Percentiles rank a stretch among this genome's conserved stretches.
phyloP scores from a whole-genome alignment of 2,888 invertebrate species.

The Nesidiocoris tenuis region DNA sequence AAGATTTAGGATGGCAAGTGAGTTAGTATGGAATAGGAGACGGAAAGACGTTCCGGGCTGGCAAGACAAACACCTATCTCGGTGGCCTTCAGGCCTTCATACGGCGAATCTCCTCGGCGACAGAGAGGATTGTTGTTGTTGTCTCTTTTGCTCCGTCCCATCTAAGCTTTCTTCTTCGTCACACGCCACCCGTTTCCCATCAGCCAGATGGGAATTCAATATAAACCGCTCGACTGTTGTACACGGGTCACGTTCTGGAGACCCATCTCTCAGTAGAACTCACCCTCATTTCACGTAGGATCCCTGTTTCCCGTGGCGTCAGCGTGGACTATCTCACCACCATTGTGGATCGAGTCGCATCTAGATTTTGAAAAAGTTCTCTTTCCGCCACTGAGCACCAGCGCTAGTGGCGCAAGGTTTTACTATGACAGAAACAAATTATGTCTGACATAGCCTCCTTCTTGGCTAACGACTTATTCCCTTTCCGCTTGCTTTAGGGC shows the following conservation, averaged over 20 bases:
- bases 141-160: background rate
- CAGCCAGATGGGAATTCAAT: slow-evolving; percentile 9
- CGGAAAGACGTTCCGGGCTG: background rate
- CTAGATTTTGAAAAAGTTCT: background rate
- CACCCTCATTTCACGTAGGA: slow-evolving; percentile 7
- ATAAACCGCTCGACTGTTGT: slow-evolving; percentile 12
- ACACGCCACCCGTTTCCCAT: background rate
- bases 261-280: slow-evolving; percentile 7
- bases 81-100: background rate
- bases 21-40: background rate
- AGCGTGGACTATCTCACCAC: background rate
- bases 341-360: background rate
- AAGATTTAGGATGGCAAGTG: background rate
- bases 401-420: too few species aligned
- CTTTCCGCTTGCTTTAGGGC: too few species aligned
- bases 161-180: background rate
- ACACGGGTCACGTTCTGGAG: slow-evolving; percentile 4
- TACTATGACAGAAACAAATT: too few species aligned
- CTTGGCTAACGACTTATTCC: too few species aligned
- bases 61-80: background rate
- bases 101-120: background rate
- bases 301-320: background rate
- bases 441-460: too few species aligned
- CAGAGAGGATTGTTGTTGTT: background rate
- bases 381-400: background rate